Evolutionary conservation across 1,140 invertebrate species (phyloP).

Genomic region (Pteromalus puparum): DNA sequence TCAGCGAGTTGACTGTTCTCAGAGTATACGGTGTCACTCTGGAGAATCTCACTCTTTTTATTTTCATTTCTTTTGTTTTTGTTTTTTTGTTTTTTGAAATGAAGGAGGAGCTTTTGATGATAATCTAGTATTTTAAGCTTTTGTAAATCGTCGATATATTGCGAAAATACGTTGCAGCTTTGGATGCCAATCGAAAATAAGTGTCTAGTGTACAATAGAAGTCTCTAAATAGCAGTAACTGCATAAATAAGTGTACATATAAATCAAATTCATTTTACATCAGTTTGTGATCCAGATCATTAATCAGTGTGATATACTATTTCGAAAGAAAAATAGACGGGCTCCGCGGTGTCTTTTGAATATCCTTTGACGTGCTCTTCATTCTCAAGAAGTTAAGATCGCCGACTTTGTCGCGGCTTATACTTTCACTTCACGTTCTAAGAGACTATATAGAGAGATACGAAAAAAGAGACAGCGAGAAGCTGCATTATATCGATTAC

Average conservation of each 20-base stretch:
- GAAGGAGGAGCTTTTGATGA: too few species aligned
- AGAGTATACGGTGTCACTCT: background rate
- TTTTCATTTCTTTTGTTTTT: background rate
- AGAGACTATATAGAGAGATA: background rate
- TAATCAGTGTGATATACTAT: background rate
- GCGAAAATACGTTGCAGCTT: too few species aligned
- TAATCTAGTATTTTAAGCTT: too few species aligned
- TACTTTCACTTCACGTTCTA: background rate
- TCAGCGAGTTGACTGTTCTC: background rate
- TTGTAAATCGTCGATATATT: too few species aligned
- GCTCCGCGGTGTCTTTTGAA: too few species aligned
- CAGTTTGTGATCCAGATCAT: background rate
- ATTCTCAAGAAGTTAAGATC: background rate
- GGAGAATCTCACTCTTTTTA: background rate
- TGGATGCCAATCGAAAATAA: too few species aligned
- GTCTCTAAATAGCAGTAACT: too few species aligned
- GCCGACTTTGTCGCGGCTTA: background rate
- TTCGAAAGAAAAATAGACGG: background rate
- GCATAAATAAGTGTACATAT: too few species aligned
- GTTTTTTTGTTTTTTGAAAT: background rate
- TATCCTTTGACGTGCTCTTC: background rate
- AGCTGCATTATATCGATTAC: background rate
- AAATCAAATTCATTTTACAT: too few species aligned
- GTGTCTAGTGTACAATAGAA: too few species aligned
- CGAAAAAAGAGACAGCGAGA: background rate